These are phyloP conservation scores for Myodes glareolus DNA, from an alignment of 2,113 vertebrate species.

Conservation along the genomic window DNA sequence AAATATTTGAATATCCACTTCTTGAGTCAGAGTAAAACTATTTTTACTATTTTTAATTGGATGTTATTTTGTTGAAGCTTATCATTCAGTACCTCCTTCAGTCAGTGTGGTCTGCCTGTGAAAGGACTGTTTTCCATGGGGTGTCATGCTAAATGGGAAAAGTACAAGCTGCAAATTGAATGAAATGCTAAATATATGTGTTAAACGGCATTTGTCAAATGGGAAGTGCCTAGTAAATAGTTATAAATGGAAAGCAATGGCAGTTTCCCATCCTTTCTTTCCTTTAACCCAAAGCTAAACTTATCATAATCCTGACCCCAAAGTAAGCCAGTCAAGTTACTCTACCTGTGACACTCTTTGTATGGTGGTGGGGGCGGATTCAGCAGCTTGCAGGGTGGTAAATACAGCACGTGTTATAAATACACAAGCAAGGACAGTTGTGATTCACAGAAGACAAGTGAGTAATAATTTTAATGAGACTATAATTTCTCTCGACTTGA, in stretches of 20 bases:
- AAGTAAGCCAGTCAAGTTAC: background rate
- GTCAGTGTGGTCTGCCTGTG: constrained; percentile 10
- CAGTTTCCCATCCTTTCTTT: background rate
- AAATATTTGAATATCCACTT: constrained; percentile 19
- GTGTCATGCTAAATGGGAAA: constrained; percentile 20
- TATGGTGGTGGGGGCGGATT: background rate
- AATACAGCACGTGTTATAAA: background rate
- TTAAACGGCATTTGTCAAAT: background rate
- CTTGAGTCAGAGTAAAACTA: constrained; percentile 15
- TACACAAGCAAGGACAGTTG: background rate
- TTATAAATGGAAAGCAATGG: background rate
- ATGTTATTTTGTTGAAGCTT: constrained; percentile 37
- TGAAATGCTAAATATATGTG: constrained; percentile 13
- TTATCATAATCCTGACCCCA: background rate
- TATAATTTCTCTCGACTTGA: background rate
- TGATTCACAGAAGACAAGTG: background rate
- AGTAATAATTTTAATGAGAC: background rate
- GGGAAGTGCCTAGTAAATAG: background rate
- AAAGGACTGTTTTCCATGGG: constrained; percentile 4
- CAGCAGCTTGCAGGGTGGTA: background rate
- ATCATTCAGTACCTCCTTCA: background rate
- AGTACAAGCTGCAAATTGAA: background rate
- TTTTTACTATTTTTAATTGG: constrained; percentile 18
- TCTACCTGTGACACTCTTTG: background rate
- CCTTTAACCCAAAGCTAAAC: background rate